Percentiles rank a stretch among this genome's conserved stretches.
Evolutionary conservation across 2,797 vertebrate species (phyloP).

Genomic region (Columba guinea): DNA sequence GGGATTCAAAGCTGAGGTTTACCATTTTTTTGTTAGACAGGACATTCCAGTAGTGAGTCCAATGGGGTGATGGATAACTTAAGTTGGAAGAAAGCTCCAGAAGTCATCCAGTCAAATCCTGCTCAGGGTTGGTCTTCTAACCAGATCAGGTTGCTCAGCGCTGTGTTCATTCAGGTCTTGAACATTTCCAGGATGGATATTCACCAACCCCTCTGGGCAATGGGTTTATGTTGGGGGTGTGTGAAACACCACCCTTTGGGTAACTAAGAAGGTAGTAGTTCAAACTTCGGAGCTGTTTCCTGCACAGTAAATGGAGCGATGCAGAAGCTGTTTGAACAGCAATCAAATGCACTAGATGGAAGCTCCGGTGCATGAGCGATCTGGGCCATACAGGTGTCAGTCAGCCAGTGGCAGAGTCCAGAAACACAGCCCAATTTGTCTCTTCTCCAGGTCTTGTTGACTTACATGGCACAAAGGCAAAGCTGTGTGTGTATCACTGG

Average conservation of each 20-base stretch:
- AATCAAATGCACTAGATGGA: background rate
- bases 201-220: background rate
- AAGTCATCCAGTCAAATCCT: background rate
- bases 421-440: background rate
- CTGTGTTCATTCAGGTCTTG: background rate
- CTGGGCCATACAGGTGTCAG: background rate
- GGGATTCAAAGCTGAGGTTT: background rate
- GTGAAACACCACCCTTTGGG: background rate
- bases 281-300: background rate
- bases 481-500: background rate
- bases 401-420: background rate
- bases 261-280: background rate
- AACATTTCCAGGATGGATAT: background rate
- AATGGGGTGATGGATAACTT: background rate
- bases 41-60: background rate
- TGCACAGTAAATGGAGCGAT: accelerated
- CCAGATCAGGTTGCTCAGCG: background rate
- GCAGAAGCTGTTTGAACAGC: background rate
- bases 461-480: background rate
- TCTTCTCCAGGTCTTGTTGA: background rate
- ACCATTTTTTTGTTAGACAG: background rate
- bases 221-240: background rate
- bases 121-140: background rate
- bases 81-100: background rate
- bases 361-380: background rate